Evolutionary conservation across 1,140 invertebrate genomes (phyloP), one percentile per base, ranked within the genome.

Genomic region (Melitaea cinxia): DNA sequence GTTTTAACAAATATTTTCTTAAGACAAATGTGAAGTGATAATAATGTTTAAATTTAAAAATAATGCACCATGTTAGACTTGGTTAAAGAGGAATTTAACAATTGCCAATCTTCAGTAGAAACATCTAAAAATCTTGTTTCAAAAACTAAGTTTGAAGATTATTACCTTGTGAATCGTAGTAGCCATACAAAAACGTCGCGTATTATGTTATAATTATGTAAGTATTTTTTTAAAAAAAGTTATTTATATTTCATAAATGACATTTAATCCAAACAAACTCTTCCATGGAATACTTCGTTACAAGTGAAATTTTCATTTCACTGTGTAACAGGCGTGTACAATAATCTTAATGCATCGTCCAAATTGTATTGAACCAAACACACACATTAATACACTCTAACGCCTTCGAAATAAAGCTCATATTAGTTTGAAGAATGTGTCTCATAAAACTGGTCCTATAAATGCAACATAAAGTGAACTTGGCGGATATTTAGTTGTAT

Each of bases 281-380:
- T 69, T 57, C 47, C 19, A 60, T 58, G 42, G 52, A 73, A 64
- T 50, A 71, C 69, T 63, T 66, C 72, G 64, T 80, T 74, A 78
- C 75, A 62, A 67, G 62, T 72, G 53, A 42, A 79, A 72, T 82
- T 86, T 86, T 80, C 82, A 86, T 86, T 80, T 82, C 66, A 74
- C 66, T 65, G 82, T 64, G 72, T 78, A 83, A 79, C 72, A 75
- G 72, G 71, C 82, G 79, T 86, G 78, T 69, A 78, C 68, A 78
- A 86, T 83, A 70, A 55, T 66, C 73, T 86, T 77, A 82, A 61
- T 45, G 26, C 52, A 56, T n/a, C 45, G 42, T 62, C 73, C 60
- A 77, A 17, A 54, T 47, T 65, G 64, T 7, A 33, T 14, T 33
- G 70, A 72, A n/a, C 68, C 54, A 23, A 12, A 12, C 2, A 12